Conservation (phyloP, 2,113 vertebrate species). For the Onychostoma macrolepis region DNA sequence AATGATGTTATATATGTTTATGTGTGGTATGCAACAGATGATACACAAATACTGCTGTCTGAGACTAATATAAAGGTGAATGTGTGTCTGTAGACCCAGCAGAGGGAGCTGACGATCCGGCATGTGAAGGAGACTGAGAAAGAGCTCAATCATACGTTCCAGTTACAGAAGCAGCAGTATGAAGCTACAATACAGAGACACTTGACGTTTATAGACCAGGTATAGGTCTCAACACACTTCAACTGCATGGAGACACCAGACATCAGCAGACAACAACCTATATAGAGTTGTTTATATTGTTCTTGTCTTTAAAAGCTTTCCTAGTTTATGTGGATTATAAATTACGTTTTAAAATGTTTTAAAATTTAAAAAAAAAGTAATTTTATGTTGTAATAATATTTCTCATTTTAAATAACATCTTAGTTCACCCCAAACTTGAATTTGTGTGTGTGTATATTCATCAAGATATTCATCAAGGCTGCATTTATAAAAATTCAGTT, state of each 20-base stretch:
- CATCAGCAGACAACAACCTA: neutral
- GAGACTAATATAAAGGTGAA: constrained; percentile 2
- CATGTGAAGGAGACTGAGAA: constrained; percentile 87
- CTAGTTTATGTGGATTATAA: too few relatives aligned
- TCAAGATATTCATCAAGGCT: neutral
- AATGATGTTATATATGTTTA: neutral
- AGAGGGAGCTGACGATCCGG: constrained; percentile 83
- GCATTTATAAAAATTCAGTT: neutral
- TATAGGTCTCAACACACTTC: constrained; percentile 50
- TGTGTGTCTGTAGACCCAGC: constrained; percentile 80
- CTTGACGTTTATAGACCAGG: constrained; percentile 94
- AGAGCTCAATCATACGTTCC: constrained; percentile 82
- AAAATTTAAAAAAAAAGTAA: too few relatives aligned
- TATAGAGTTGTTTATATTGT: neutral
- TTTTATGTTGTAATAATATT: too few relatives aligned
- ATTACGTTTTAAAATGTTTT: too few relatives aligned
- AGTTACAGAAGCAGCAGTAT: constrained; percentile 89
- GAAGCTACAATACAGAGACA: constrained; percentile 92
- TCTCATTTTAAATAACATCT: too few relatives aligned
- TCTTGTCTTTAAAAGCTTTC: neutral
- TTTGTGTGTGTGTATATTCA: too few relatives aligned
- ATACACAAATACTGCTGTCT: neutral
- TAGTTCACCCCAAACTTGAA: too few relatives aligned
- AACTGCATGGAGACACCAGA: neutral
- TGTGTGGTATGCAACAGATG: neutral